Evolutionary conservation across 2,797 vertebrate genomes (phyloP), one percentile per base, ranked within the genome.

Genomic region (Macropodus opercularis): DNA sequence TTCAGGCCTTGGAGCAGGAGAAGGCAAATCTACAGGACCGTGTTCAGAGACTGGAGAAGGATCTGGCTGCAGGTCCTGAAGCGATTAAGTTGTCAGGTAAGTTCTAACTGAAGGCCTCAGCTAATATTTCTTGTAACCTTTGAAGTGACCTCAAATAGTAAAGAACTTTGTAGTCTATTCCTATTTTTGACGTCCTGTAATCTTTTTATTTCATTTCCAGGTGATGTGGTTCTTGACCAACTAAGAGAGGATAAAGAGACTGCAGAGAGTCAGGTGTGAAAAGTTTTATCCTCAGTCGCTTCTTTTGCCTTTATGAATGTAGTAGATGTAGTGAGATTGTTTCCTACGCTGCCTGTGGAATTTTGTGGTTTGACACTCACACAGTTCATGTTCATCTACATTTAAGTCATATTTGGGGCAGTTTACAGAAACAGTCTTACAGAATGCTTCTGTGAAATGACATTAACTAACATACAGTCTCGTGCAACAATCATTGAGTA

Each of bases 1-100:
- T 98, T 53, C 89, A 94, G 73, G 87, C 92, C n/a, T 84, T 97
- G 70, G 95, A 98, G 88, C 92, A 78, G 12, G 96, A 99, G 64
- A 99, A 96, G 64, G 63, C 87, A 47, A 84, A 92, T 54, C 93
- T 99, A 4, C 94, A 96, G 84, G 93, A 95, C 23, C 92, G 85
- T 42, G 87, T 98, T 41, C 93, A 93, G 84, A 93, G 84, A 78
- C 83, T 98, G 83, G 95, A 98, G 84, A 93, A 92, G 76, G 92
- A 93, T 69, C 90, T 93, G 52, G 85, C 88, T 34, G 88, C 90
- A 79, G 69, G 92, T 64, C 83, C 91, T 76, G 91, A 88, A 57
- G 77, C 77, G 2, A 85, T 62, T 65, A 56, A 83, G 68, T 69
- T 91, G 43, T 81, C 93, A 84, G 95, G 96, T 97, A 90, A 4